phyloP scores from a whole-genome alignment of 2,797 vertebrate genomes.

The Orestias chungarensis region DNA sequence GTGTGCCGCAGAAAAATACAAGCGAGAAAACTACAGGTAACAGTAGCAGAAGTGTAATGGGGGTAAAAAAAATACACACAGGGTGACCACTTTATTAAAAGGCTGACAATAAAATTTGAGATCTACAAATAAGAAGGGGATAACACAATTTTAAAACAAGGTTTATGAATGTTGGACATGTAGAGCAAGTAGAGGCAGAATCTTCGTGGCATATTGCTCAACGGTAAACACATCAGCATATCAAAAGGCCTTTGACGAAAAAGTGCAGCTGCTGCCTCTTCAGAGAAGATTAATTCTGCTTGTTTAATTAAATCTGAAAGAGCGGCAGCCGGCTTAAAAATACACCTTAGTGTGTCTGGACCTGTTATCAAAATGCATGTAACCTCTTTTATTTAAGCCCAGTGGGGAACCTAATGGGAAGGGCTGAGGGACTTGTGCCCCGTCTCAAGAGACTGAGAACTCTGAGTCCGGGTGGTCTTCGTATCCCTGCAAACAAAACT shows the following conservation, averaged over 20 bases:
- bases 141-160: slow-evolving; percentile 17
- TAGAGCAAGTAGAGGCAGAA: slow-evolving; percentile 31
- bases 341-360: slow-evolving; percentile 54
- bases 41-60: neutral
- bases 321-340: slow-evolving; percentile 42
- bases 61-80: neutral
- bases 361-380: slow-evolving; percentile 41
- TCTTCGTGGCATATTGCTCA: slow-evolving; percentile 47
- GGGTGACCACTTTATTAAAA: neutral
- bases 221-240: slow-evolving; percentile 73
- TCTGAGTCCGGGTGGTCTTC: slow-evolving; percentile 10
- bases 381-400: slow-evolving; percentile 20
- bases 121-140: neutral
- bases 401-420: slow-evolving; percentile 2
- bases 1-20: slow-evolving; percentile 3
- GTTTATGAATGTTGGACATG: slow-evolving; percentile 27
- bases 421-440: slow-evolving; percentile 2
- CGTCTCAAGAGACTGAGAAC: slow-evolving; percentile 11
- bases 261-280: slow-evolving; percentile 71
- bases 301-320: slow-evolving; percentile 62
- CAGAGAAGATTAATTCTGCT: slow-evolving; percentile 54
- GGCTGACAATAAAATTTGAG: neutral
- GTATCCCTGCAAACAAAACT: slow-evolving; percentile 13
- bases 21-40: neutral
- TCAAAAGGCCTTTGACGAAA: slow-evolving; percentile 76